Conservation (phyloP, 2,797 vertebrate genomes). For the Scolopax bukidnonensis region DNA sequence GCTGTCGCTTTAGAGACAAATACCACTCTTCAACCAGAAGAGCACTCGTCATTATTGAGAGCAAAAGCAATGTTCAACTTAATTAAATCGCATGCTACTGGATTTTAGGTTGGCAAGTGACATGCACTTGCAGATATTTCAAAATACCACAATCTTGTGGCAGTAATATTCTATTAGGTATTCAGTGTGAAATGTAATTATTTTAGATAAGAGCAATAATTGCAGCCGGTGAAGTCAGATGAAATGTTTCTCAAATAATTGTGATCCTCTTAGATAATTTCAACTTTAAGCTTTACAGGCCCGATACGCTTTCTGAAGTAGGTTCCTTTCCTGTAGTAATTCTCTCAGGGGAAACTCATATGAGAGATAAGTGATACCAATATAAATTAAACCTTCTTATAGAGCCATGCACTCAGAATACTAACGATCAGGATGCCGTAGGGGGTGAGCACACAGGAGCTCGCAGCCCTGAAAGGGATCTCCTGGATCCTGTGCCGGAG, state of each 20-base stretch:
- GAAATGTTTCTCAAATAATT: slow-evolving; percentile 57
- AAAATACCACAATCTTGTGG: not conserved
- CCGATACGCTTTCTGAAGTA: slow-evolving; percentile 27
- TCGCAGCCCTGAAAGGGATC: not conserved
- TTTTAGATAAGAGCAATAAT: slow-evolving; percentile 54
- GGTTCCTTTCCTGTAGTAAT: slow-evolving; percentile 35
- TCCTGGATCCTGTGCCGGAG: not conserved
- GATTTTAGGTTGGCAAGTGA: not conserved
- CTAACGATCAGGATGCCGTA: not conserved
- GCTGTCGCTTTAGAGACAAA: not conserved
- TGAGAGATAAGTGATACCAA: slow-evolving; percentile 37
- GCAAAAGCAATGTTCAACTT: not conserved
- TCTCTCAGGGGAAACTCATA: slow-evolving; percentile 36
- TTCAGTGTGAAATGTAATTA: slow-evolving; percentile 64
- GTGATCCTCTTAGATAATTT: slow-evolving; percentile 60
- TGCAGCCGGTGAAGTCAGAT: slow-evolving; percentile 1
- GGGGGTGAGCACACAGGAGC: not conserved
- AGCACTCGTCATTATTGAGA: not conserved
- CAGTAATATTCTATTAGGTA: slow-evolving; percentile 65
- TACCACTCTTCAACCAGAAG: not conserved
- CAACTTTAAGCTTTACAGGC: slow-evolving; percentile 27
- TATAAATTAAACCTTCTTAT: slow-evolving; percentile 43
- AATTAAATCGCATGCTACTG: slow-evolving; percentile 8
- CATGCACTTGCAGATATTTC: slow-evolving; percentile 11
- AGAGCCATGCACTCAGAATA: not conserved